A percentile compares a stretch with the other conserved stretches of the same genome.
Evolutionary conservation across 2,113 vertebrate species (phyloP).

Genomic region (Phaetusa simplex): DNA sequence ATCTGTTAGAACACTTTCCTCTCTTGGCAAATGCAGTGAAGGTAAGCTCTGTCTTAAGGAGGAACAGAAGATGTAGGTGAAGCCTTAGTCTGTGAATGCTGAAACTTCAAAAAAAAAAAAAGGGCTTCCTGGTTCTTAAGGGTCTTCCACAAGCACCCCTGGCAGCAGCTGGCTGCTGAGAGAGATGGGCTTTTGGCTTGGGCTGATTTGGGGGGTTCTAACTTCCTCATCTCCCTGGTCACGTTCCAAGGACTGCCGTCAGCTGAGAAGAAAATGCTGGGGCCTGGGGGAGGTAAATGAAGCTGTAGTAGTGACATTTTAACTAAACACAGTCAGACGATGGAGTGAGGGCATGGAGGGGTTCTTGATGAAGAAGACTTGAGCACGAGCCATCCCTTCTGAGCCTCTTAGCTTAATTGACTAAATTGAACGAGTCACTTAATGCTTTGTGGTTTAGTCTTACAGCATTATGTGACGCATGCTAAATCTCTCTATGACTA

Average conservation of each 20-base stretch:
- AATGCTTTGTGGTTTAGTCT: neutral
- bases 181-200: neutral
- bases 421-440: neutral
- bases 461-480: rapidly evolving
- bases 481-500: neutral
- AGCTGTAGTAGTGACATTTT: neutral
- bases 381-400: neutral
- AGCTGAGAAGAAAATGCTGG: neutral
- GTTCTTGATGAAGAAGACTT: neutral
- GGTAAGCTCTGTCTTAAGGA: neutral
- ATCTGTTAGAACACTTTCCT: neutral
- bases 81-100: neutral
- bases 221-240: neutral
- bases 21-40: neutral
- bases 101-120: neutral
- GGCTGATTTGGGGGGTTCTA: neutral
- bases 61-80: neutral
- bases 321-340: neutral
- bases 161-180: neutral
- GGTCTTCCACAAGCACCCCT: neutral
- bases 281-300: neutral
- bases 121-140: neutral
- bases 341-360: neutral
- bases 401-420: neutral
- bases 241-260: neutral